Evolutionary conservation across 1,140 invertebrate genomes (phyloP).

Genomic region (Stegodyphus mimosarum): DNA sequence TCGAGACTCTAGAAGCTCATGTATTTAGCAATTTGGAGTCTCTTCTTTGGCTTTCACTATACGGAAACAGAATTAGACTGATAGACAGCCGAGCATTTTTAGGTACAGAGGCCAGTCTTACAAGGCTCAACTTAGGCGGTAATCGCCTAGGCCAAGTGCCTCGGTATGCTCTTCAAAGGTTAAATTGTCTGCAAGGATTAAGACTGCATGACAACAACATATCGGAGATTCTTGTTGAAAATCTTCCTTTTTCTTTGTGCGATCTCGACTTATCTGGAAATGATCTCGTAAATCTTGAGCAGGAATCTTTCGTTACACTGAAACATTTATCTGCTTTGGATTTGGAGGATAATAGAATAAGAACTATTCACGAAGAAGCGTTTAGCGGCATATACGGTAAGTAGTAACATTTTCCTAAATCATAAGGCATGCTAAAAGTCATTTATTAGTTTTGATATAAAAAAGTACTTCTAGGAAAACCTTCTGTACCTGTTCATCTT

Average conservation of each 20-base stretch:
- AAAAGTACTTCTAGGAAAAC: too few species aligned
- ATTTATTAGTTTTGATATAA: too few species aligned
- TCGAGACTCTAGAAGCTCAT: constrained; percentile 60
- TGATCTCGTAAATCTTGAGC: constrained; percentile 48
- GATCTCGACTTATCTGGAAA: constrained; percentile 63
- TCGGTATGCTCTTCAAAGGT: constrained; percentile 57
- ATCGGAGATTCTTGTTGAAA: constrained; percentile 38
- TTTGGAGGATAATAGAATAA: constrained; percentile 63
- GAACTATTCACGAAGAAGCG: constrained; percentile 62
- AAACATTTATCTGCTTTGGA: constrained; percentile 62
- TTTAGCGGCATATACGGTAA: constrained; percentile 74
- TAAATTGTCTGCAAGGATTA: constrained; percentile 61
- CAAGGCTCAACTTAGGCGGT: constrained; percentile 63
- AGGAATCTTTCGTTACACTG: constrained; percentile 60
- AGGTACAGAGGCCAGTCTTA: constrained; percentile 62
- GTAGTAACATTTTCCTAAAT: constrained; percentile 2
- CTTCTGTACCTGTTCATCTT: too few species aligned
- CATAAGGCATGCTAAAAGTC: not conserved
- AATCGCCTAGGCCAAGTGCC: constrained; percentile 63
- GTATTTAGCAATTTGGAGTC: constrained; percentile 62
- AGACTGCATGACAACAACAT: constrained; percentile 63
- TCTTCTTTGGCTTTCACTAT: constrained; percentile 62
- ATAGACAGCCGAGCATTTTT: constrained; percentile 63
- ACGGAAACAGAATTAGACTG: constrained; percentile 63
- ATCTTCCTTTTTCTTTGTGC: constrained; percentile 41